Percentiles rank a stretch among this genome's conserved stretches.
Evolutionary conservation across 2,113 vertebrate species (phyloP).

Genomic region (Rhodinocichla rosea): DNA sequence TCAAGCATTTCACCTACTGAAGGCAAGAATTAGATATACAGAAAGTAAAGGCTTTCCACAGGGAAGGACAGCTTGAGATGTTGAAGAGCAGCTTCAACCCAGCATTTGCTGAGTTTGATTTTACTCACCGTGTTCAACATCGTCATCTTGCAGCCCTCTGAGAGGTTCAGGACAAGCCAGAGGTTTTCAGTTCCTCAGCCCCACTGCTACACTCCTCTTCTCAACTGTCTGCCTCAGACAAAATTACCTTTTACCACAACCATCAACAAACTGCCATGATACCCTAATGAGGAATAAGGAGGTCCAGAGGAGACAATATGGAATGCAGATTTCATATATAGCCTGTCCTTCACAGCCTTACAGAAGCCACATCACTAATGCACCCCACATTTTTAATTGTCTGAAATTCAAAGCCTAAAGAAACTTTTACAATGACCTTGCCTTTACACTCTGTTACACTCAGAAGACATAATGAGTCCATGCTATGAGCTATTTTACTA

Average conservation of each 20-base stretch:
- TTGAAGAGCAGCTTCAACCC: neutral
- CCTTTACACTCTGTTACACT: neutral
- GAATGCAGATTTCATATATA: neutral
- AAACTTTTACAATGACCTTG: neutral
- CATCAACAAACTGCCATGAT: neutral
- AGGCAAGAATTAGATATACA: neutral
- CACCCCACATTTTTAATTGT: neutral
- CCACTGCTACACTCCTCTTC: neutral
- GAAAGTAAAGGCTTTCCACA: neutral
- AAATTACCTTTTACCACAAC: neutral
- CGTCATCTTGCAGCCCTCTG: neutral
- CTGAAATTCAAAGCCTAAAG: neutral
- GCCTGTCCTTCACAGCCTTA: neutral
- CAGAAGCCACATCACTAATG: neutral
- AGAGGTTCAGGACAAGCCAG: neutral
- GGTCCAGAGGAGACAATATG: neutral
- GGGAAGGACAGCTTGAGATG: neutral
- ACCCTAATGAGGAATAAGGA: neutral
- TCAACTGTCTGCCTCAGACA: neutral
- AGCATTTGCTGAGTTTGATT: neutral
- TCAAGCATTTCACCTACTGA: neutral
- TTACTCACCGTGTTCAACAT: neutral
- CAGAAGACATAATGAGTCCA: neutral
- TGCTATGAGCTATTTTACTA: neutral
- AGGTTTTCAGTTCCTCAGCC: neutral